These are phyloP conservation scores for Petromus typicus DNA, from an alignment of 2,113 vertebrate genomes.

Conservation along the genomic window DNA sequence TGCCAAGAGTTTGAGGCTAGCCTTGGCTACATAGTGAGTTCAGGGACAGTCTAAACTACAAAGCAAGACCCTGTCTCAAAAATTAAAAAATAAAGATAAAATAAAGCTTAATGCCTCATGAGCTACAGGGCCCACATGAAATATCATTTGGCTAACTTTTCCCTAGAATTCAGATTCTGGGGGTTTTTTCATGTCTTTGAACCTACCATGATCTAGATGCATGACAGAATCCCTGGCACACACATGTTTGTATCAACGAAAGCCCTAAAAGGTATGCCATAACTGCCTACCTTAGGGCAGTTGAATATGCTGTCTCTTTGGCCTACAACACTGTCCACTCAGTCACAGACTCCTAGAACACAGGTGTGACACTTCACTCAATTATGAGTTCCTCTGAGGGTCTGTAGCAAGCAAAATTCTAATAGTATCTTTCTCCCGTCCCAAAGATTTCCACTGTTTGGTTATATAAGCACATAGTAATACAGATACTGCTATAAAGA, in stretches of 20 bases:
- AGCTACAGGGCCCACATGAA: background rate
- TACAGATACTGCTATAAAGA: constrained; percentile 24
- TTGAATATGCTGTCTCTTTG: background rate
- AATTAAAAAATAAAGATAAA: too few species aligned
- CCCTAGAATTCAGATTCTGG: constrained; percentile 17
- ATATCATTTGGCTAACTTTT: constrained; percentile 3
- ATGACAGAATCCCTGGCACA: background rate
- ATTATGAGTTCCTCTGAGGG: background rate
- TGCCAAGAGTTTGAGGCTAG: too few species aligned
- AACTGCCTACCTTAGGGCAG: background rate
- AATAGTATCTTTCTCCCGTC: background rate
- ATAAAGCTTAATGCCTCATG: constrained; percentile 9
- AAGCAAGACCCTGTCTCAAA: too few species aligned
- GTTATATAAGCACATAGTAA: constrained; percentile 37
- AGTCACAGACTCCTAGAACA: background rate
- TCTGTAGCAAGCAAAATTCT: background rate
- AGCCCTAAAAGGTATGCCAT: background rate
- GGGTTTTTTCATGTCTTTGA: constrained; percentile 41
- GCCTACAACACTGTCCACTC: background rate
- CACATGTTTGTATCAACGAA: background rate
- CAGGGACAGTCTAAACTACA: too few species aligned
- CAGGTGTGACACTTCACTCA: constrained; percentile 7
- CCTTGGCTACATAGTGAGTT: too few species aligned
- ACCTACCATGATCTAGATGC: background rate
- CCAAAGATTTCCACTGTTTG: background rate